Percentiles rank a stretch among this genome's conserved stretches.
Conservation (phyloP, 2,113 vertebrate species). For the Pygathrix nemaeus region DNA sequence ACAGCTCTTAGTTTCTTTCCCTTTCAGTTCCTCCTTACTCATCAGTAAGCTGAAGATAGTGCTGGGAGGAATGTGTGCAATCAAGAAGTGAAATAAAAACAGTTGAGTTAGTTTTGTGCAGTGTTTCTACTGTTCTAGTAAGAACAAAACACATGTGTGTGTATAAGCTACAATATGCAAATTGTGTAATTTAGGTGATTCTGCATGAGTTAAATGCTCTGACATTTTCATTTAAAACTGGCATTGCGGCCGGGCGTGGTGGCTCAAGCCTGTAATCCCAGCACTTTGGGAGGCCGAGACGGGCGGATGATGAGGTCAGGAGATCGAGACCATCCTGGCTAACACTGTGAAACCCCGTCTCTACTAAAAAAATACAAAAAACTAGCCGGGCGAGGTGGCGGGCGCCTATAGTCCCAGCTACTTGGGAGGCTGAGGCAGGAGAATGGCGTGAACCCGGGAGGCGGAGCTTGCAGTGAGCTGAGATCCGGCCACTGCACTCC, state of each 20-base stretch:
- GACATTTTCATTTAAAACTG: not conserved
- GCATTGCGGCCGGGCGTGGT: not conserved
- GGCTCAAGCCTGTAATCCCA: too few relatives aligned
- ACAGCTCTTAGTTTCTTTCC: not conserved
- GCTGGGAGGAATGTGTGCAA: not conserved
- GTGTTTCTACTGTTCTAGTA: not conserved
- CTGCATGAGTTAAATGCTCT: not conserved
- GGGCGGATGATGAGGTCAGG: too few relatives aligned
- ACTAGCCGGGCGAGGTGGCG: too few relatives aligned
- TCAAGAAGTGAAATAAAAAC: slow-evolving; percentile 22
- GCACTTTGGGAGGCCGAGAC: too few relatives aligned
- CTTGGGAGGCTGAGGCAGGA: too few relatives aligned
- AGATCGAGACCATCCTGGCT: too few relatives aligned
- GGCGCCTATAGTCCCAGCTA: too few relatives aligned
- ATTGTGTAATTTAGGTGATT: not conserved
- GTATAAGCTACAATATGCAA: not conserved
- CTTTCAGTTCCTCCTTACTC: not conserved
- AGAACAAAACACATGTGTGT: not conserved
- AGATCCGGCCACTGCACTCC: too few relatives aligned
- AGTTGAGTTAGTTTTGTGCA: not conserved
- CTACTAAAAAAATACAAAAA: too few relatives aligned
- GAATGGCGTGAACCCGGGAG: too few relatives aligned
- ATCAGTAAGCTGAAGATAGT: not conserved
- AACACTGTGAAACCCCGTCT: too few relatives aligned
- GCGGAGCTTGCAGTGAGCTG: too few relatives aligned